phyloP scores from a whole-genome alignment of 2,113 vertebrate species.

The Galbula dea region DNA sequence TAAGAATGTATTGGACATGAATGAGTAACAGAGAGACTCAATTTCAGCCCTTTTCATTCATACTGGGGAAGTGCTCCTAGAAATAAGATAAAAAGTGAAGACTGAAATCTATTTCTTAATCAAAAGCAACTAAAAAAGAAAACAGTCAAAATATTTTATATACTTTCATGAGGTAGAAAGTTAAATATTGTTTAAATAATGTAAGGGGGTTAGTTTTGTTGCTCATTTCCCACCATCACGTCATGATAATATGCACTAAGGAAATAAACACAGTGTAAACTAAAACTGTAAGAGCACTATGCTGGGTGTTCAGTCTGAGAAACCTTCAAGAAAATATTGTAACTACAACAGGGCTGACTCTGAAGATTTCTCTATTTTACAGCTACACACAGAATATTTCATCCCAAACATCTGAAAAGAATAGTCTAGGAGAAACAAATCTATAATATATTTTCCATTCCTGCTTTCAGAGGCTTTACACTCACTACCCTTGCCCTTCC shows the following conservation, averaged over 20 bases:
- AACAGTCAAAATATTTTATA: not conserved
- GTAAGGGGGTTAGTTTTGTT: not conserved
- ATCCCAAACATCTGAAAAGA: not conserved
- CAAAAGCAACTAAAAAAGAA: not conserved
- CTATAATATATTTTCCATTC: conserved; percentile 24
- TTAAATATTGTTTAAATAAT: not conserved
- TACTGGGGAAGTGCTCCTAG: not conserved
- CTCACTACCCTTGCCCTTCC: not conserved
- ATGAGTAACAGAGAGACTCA: not conserved
- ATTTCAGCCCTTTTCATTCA: not conserved
- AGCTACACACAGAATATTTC: not conserved
- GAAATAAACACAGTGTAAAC: not conserved
- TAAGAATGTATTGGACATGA: not conserved
- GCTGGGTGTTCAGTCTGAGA: not conserved
- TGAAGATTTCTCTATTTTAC: not conserved
- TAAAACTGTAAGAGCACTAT: conserved; percentile 11
- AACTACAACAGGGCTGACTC: not conserved
- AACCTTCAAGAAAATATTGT: not conserved
- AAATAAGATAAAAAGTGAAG: not conserved
- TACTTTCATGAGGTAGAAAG: not conserved
- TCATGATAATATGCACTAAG: not conserved
- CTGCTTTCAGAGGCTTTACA: conserved; percentile 30
- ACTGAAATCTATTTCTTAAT: not conserved
- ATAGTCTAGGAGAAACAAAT: conserved; percentile 35
- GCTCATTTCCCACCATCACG: not conserved